Base-by-base conservation (phyloP, 2,797 vertebrate genomes). In the Melanotaenia boesemani region DNA sequence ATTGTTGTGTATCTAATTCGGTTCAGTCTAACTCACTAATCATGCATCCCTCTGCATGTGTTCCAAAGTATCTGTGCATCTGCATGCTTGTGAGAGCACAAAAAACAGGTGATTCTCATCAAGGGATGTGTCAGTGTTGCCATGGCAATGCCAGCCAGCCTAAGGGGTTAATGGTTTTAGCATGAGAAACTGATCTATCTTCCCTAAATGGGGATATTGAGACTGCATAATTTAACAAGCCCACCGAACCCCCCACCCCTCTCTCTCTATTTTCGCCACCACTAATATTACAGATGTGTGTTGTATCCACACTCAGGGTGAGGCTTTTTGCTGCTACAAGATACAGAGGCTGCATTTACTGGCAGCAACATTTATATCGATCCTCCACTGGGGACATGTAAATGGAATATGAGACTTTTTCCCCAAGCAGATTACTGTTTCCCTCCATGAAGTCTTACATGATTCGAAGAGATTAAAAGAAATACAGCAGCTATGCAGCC, bases 151-250 rank as follows among this genome's bases (percentile, higher is more conserved):
- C 80, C 30, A 67, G 72, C 81, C 83, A 67, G 86, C 80, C 82
- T 18, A 32, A 50, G 76, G 55, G 83, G 85, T 88, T 87, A 86
- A 88, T 88, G 86, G 82, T 84, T 86, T 85, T 72, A 72, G 81
- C 66, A 69, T 87, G 85, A 90, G 83, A 77, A 91, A 92, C 89
- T 85, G 91, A 91, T 89, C 85, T 62, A 69, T 84, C 80, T 46
- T 86, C 71, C 61, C 84, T 78, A 87, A 92, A 87, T 70, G 73
- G 77, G 81, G 79, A 82, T 88, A 91, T 74, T 85, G 86, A 88
- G 88, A 80, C 82, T 90, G 89, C 88, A 92, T 91, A 86, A 91
- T 91, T 88, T 64, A 90, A 75, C 64, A 18, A 64, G 7, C 7
- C 6, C 7, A 8, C 32, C 6, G 6, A 28, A 7, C 32, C 32